These are phyloP conservation scores for Drosophila mojavensis DNA, from an alignment of 1,140 invertebrate genomes.

Conservation along the genomic window DNA sequence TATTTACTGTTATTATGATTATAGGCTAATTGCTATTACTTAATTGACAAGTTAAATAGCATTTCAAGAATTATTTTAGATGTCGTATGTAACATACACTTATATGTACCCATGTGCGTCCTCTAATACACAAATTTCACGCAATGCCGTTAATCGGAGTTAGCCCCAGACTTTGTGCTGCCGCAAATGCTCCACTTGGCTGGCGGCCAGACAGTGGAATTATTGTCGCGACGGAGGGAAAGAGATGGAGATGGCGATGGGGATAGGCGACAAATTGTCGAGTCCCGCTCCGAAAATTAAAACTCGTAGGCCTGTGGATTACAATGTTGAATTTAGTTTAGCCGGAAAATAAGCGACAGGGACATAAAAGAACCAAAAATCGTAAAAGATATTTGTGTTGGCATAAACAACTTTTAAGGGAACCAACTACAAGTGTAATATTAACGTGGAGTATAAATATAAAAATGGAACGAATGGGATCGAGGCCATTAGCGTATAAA, in stretches of 20 bases:
- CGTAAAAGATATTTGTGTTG: conserved; percentile 62
- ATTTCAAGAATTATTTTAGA: conserved; percentile 1
- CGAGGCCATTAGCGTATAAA: conserved; percentile 11
- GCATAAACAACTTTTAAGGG: conserved; percentile 31
- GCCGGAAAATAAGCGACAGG: conserved; percentile 38
- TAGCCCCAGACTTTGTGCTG: conserved; percentile 75
- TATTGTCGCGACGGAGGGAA: conserved; percentile 24
- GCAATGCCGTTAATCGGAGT: conserved; percentile 53
- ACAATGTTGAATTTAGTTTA: conserved; percentile 10
- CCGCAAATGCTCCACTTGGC: conserved; percentile 34
- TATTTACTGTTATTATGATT: background rate
- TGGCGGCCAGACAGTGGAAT: conserved; percentile 15
- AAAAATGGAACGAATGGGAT: conserved; percentile 3
- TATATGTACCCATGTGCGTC: conserved; percentile 27
- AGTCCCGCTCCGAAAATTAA: conserved; percentile 75
- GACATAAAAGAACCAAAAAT: conserved; percentile 52
- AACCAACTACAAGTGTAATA: conserved; percentile 52
- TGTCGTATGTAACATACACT: background rate
- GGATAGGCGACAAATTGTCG: conserved; percentile 62
- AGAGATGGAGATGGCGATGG: background rate
- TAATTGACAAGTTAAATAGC: background rate
- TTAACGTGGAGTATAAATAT: conserved; percentile 32
- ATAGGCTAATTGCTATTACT: conserved; percentile 7
- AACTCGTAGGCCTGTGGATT: conserved; percentile 79
- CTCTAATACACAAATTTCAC: conserved; percentile 68